A percentile compares a stretch with the other conserved stretches of the same genome.
Evolutionary conservation across 2,888 invertebrate species (phyloP).

Genomic region (Amorpha juglandis): DNA sequence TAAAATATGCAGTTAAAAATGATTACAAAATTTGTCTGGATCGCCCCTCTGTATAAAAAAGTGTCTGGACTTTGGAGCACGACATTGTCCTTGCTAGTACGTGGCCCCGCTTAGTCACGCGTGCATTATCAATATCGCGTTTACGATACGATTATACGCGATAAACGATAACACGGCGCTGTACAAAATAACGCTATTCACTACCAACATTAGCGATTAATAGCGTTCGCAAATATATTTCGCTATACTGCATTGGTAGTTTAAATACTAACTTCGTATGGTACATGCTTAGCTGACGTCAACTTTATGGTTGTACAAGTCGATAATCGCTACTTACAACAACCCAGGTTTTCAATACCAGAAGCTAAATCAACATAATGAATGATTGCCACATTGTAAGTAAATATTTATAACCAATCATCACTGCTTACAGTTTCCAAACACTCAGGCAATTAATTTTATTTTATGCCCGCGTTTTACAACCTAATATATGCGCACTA

Average conservation of each 20-base stretch:
- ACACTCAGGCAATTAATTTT: background rate
- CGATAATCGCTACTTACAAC: no score
- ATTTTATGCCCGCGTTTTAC: background rate
- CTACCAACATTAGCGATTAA: conserved; percentile 7
- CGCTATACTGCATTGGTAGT: background rate
- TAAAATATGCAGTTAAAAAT: background rate
- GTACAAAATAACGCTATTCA: background rate
- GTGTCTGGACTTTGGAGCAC: background rate
- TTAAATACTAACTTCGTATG: no score
- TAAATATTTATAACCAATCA: no score
- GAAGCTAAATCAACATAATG: no score
- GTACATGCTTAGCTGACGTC: no score
- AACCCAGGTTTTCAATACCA: no score
- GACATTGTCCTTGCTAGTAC: conserved; percentile 16
- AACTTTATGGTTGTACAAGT: no score
- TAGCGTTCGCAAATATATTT: background rate
- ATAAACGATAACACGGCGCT: conserved; percentile 2
- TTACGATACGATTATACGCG: background rate
- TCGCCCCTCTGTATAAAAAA: background rate
- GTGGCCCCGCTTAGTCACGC: conserved; percentile 7
- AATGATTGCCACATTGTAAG: no score
- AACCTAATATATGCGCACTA: background rate
- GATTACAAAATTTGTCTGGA: background rate
- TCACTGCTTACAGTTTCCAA: no score
- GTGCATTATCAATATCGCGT: background rate